Evolutionary conservation across 2,113 vertebrate species (phyloP).

Genomic region (Strix uralensis): DNA sequence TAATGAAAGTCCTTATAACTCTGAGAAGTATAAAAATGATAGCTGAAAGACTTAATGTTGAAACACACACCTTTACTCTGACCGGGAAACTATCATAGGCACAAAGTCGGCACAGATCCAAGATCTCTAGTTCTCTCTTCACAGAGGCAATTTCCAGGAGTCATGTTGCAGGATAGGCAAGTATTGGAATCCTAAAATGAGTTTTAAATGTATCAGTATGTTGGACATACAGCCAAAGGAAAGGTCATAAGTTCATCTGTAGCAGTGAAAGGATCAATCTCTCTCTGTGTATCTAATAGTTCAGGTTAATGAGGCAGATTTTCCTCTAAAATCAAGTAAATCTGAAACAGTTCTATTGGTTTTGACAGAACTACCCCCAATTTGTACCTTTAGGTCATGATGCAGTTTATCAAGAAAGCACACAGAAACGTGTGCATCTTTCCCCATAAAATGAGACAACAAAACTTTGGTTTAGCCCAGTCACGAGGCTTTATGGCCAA

Average conservation of each 20-base stretch:
- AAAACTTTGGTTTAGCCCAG: neutral
- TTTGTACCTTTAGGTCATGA: neutral
- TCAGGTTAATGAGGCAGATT: neutral
- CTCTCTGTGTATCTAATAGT: neutral
- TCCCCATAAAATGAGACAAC: neutral
- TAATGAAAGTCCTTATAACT: neutral
- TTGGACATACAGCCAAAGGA: neutral
- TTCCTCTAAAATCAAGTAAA: neutral
- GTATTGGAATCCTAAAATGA: neutral
- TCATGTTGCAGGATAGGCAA: neutral
- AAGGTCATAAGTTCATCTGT: neutral
- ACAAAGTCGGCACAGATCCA: neutral
- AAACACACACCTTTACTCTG: neutral
- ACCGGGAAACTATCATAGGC: neutral
- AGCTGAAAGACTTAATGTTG: neutral
- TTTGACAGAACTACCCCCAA: neutral
- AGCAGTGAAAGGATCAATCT: neutral
- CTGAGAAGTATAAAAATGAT: neutral
- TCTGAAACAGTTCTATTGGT: neutral
- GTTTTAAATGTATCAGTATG: too few relatives aligned
- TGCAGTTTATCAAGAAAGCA: neutral
- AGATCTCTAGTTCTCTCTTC: neutral
- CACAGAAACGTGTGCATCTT: fast-evolving
- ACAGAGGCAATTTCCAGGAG: neutral
- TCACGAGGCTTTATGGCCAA: neutral